A percentile compares a stretch with the other conserved stretches of the same genome.
Conservation (phyloP, 1,140 invertebrate genomes). For the Drosophila asahinai region DNA sequence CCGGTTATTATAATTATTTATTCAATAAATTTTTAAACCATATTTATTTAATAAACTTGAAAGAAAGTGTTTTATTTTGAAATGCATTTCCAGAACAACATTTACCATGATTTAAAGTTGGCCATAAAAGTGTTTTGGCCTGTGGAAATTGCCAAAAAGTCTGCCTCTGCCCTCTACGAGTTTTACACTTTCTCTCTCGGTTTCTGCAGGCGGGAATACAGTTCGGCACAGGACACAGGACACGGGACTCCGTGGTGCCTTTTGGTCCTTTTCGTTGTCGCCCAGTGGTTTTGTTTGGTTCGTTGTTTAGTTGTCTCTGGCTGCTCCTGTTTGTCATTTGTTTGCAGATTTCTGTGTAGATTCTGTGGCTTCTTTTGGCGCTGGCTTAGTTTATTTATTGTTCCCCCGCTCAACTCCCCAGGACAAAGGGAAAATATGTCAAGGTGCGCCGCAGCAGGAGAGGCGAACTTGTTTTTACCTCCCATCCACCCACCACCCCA, state of each 20-base stretch:
- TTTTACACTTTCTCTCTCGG: slow-evolving; percentile 28
- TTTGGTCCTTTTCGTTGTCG: slow-evolving; percentile 36
- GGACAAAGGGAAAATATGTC: slow-evolving; percentile 61
- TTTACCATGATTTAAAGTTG: slow-evolving; percentile 31
- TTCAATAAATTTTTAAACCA: background rate
- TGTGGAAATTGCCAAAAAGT: slow-evolving; percentile 46
- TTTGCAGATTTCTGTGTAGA: slow-evolving; percentile 82
- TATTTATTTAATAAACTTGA: background rate
- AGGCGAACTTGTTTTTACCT: slow-evolving; percentile 41
- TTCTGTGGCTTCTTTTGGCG: slow-evolving; percentile 78
- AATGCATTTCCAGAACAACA: slow-evolving; percentile 18
- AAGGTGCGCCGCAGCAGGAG: slow-evolving; percentile 71
- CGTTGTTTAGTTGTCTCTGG: slow-evolving; percentile 71
- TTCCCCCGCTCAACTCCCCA: slow-evolving; percentile 35
- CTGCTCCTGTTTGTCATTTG: slow-evolving; percentile 79
- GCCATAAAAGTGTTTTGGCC: slow-evolving; percentile 8
- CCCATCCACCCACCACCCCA: background rate
- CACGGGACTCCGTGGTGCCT: slow-evolving; percentile 14
- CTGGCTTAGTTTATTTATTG: slow-evolving; percentile 82
- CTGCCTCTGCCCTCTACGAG: background rate
- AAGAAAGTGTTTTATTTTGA: background rate
- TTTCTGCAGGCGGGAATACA: slow-evolving; percentile 5
- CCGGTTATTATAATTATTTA: too few relatives aligned
- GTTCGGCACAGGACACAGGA: slow-evolving; percentile 13
- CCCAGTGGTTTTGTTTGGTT: slow-evolving; percentile 64